Evolutionary conservation across 1,140 invertebrate genomes (phyloP), one percentile per base, ranked within the genome.

Genomic region (Harlomillsia oculata): DNA sequence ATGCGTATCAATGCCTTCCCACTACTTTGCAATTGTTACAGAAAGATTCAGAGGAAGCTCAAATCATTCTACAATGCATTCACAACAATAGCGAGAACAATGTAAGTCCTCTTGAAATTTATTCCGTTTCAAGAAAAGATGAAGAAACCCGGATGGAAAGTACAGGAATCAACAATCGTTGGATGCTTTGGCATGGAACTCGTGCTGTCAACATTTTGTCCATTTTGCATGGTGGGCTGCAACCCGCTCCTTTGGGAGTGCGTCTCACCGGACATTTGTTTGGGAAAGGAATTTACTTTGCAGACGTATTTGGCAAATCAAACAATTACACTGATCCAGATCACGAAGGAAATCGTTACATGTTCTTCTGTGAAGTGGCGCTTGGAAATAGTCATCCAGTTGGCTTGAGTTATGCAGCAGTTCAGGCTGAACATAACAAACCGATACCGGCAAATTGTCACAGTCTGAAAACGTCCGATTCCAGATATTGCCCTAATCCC

Each of bases 41-140:
- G 21, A 57, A 68, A 41, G 62, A 68, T 25, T 64, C 64, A 11
- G 46, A 58, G 5, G 73, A 75, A 52, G 62, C 70, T 26, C 72
- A 76, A 58, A 68, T 73, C 52, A 73, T 77, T 53, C 66, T 76
- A 13, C 71, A 74, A 39, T 76, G 75, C 53, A 71, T 76, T 45
- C 62, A 72, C 48, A 69, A 70, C 23, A 73, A 68, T 41, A 60
- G 69, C 69, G 61, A 65, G 61, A 53, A n/a, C 0, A 20, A n/a
- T 1, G n/a, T 46, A 0, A 56, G 50, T 13, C 37, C 41, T 2
- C 66, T 70, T 23, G 66, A 68, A n/a, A 69, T 76, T 20, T 74
- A 67, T 59, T 63, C 67, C 51, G 54, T 73, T 20, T 62, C 65
- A 23, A 66, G 68, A 30, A 51, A 53, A 28, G 67, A 66, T 26